Evolutionary conservation across 1,140 invertebrate genomes (phyloP).

Genomic region (Lordiphosa clarofinis): DNA sequence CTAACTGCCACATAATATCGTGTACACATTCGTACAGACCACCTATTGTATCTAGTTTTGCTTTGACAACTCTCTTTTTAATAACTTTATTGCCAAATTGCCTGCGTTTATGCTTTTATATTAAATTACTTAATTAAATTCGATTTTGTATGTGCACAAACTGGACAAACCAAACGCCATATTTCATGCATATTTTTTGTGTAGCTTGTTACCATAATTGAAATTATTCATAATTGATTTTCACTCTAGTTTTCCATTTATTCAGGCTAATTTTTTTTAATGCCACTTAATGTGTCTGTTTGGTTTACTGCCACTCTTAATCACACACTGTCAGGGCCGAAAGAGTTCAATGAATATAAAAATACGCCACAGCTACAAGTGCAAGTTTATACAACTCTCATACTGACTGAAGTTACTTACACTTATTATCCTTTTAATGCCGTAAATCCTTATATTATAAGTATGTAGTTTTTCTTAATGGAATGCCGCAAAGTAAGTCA

Average conservation of each 20-base stretch:
- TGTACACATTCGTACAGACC: not conserved
- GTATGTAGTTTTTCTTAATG: constrained; percentile 35
- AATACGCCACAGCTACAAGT: constrained; percentile 19
- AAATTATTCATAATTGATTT: constrained; percentile 56
- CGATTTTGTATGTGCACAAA: constrained; percentile 26
- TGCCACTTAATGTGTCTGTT: constrained; percentile 12
- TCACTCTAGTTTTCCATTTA: constrained; percentile 32
- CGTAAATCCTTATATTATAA: constrained; percentile 6
- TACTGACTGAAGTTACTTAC: constrained; percentile 22
- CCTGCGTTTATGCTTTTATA: constrained; percentile 19
- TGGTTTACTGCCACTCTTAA: constrained; percentile 31
- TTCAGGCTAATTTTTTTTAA: constrained; percentile 10
- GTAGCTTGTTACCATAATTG: constrained; percentile 21
- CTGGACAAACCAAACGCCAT: constrained; percentile 12
- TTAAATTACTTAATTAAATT: constrained; percentile 58
- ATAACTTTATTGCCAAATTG: constrained; percentile 46
- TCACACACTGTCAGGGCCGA: constrained; percentile 1
- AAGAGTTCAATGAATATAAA: not conserved
- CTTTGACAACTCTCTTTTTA: constrained; percentile 38
- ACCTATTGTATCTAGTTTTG: constrained; percentile 32
- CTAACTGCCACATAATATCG: constrained; percentile 24
- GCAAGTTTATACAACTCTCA: constrained; percentile 8
- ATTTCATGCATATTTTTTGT: constrained; percentile 5
- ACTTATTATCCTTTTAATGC: constrained; percentile 35
- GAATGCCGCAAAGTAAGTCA: constrained; percentile 8